phyloP scores from a whole-genome alignment of 2,888 invertebrate species.

The Abrostola triplasia region DNA sequence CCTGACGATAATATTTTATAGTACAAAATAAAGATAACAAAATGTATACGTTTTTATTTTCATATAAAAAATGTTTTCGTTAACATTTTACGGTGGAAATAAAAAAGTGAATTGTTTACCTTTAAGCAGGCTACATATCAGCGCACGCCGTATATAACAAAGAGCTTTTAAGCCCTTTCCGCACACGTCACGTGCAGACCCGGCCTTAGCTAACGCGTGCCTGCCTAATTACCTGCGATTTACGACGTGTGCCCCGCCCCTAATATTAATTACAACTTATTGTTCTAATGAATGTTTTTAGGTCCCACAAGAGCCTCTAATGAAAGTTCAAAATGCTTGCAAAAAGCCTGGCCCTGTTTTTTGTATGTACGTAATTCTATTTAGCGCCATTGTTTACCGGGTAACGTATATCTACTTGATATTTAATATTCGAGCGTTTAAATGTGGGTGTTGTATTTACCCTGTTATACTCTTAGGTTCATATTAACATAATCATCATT shows the following conservation, averaged over 20 bases:
- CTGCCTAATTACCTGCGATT: conserved; percentile 82
- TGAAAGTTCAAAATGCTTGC: conserved; percentile 54
- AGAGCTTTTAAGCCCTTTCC: conserved; percentile 75
- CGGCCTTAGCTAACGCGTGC: conserved; percentile 58
- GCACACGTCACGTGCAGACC: conserved; percentile 74
- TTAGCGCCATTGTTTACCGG: conserved; percentile 18
- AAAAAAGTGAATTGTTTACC: conserved; percentile 66
- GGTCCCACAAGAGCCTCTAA: conserved; percentile 48
- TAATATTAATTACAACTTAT: conserved; percentile 77
- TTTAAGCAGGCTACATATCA: conserved; percentile 62
- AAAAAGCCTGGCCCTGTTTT: conserved; percentile 51
- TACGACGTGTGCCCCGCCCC: conserved; percentile 69
- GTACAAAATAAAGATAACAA: conserved; percentile 42
- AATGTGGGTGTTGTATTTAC: not conserved
- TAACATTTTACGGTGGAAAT: conserved; percentile 52
- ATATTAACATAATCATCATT: conserved; percentile 2
- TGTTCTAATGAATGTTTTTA: conserved; percentile 64
- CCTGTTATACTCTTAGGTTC: not conserved
- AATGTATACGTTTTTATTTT: conserved; percentile 42
- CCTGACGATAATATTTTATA: conserved; percentile 53
- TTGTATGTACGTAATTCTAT: conserved; percentile 28
- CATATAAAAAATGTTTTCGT: conserved; percentile 50
- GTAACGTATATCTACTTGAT: conserved; percentile 11
- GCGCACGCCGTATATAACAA: conserved; percentile 58
- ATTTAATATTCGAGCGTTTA: conserved; percentile 1